Evolutionary conservation across 2,797 vertebrate genomes (phyloP), one percentile per base, ranked within the genome.

Genomic region (Esox masquinongy): DNA sequence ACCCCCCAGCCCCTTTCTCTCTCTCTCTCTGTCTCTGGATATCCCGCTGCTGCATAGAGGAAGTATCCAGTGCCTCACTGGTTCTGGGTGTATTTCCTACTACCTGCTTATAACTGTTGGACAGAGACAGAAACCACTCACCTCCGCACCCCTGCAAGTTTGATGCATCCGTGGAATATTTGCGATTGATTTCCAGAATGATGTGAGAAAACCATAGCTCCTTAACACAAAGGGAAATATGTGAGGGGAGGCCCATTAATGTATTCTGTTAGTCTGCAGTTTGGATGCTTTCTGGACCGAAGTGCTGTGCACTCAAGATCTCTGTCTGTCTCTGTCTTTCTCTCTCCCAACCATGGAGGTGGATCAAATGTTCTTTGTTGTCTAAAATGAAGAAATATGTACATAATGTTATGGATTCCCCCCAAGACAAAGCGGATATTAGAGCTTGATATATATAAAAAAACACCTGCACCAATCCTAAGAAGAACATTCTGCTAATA

Each of bases 271-370:
- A 78, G 74, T 63, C 73, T 83, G 82, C 85, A 84, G 79, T 80
- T 81, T 24, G 90, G 91, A 92, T 87, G 87, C 81, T 88, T 88
- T 89, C 86, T 89, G 86, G 89, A 90, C 84, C 88, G 88, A 90
- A 83, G 87, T 75, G 80, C 79, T 75, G 77, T 81, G 83, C 85
- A 82, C 87, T 88, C 68, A 8, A 68, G 74, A 80, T 86, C 80
- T 56, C 63, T 34, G 22, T 75, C 31, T 56, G 39, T 73, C 81
- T 24, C 31, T 56, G 39, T 73, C 81, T 24, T 22, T 26, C 0
- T 56, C 83, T 83, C 80, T 82, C 83, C 73, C 77, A 31, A 53
- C 80, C 77, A 70, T 80, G 85, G 83, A 89, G 80, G 83, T 87
- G 84, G 88, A 85, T 88, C 84, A 88, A 85, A 86, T 77, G 74